Conservation (phyloP, 37 sponge, comb jelly and placozoan genomes). For the Amphimedon queenslandica region DNA sequence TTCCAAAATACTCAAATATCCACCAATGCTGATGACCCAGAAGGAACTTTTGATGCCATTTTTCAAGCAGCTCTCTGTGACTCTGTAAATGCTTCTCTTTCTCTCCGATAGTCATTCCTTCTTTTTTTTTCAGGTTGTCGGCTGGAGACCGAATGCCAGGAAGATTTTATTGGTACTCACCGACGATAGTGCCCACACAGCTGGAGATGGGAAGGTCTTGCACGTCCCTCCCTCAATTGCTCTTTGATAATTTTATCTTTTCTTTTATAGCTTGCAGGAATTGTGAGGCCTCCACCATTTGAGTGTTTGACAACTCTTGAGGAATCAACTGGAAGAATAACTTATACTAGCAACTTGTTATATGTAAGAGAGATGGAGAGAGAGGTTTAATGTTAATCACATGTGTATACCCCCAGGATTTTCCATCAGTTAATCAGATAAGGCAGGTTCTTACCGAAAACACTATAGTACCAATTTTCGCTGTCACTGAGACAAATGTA, state of each 20-base stretch:
- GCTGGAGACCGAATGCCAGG: constrained; percentile 84
- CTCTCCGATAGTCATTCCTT: not conserved
- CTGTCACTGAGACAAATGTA: constrained; percentile 6
- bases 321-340: not conserved
- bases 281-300: not conserved
- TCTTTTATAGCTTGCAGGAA: constrained; percentile 11
- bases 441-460: constrained; percentile 11
- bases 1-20: constrained; percentile 63
- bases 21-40: constrained; percentile 78
- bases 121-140: constrained; percentile 66
- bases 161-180: constrained; percentile 74
- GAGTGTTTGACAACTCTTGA: not conserved
- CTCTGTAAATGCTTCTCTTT: constrained; percentile 30
- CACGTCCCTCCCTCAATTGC: not conserved
- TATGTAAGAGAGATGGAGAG: not conserved
- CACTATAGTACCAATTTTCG: constrained; percentile 30
- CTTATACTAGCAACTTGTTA: not conserved
- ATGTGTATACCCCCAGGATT: constrained; percentile 16
- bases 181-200: constrained; percentile 87
- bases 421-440: constrained; percentile 37
- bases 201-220: constrained; percentile 87
- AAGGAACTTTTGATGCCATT: constrained; percentile 87
- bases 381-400: not conserved
- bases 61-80: constrained; percentile 75
- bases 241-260: not conserved